phyloP scores from a whole-genome alignment of 1,140 invertebrate genomes.

The Limonius californicus region DNA sequence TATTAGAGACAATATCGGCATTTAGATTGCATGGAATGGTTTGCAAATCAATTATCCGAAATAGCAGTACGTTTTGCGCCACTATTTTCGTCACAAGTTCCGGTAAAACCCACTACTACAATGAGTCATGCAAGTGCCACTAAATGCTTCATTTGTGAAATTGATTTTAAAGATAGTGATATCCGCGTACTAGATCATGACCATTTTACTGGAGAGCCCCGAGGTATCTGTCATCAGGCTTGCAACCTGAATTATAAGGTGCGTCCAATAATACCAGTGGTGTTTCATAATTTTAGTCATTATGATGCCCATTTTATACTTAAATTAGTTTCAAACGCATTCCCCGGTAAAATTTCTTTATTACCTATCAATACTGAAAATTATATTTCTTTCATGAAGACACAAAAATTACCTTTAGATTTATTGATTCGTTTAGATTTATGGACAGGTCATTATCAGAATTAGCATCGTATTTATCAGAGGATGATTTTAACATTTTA shows the following conservation, averaged over 20 bases:
- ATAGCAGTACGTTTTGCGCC: too few species aligned
- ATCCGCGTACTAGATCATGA: conserved; percentile 22
- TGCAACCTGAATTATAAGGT: conserved; percentile 24
- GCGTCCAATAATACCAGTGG: conserved; percentile 17
- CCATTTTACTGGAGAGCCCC: conserved; percentile 24
- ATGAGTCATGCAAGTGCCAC: too few species aligned
- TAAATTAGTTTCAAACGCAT: conserved; percentile 21
- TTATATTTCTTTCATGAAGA: conserved; percentile 35
- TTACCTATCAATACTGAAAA: conserved; percentile 32
- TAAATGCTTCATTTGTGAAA: conserved; percentile 20
- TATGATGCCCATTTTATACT: conserved; percentile 34
- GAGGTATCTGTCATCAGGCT: conserved; percentile 17
- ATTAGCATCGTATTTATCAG: conserved; percentile 28
- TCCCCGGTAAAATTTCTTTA: conserved; percentile 21
- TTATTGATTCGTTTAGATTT: conserved; percentile 36
- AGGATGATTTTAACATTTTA: conserved; percentile 4
- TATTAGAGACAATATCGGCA: too few species aligned
- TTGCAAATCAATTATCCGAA: too few species aligned
- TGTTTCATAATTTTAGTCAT: conserved; percentile 28
- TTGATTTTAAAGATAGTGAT: not conserved
- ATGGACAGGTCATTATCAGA: conserved; percentile 27
- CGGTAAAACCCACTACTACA: too few species aligned
- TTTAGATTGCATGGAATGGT: too few species aligned
- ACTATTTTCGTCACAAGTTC: too few species aligned
- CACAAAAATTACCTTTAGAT: conserved; percentile 27